These are phyloP conservation scores for Austrolebias charrua DNA, from an alignment of 2,797 vertebrate species.

Conservation along the genomic window DNA sequence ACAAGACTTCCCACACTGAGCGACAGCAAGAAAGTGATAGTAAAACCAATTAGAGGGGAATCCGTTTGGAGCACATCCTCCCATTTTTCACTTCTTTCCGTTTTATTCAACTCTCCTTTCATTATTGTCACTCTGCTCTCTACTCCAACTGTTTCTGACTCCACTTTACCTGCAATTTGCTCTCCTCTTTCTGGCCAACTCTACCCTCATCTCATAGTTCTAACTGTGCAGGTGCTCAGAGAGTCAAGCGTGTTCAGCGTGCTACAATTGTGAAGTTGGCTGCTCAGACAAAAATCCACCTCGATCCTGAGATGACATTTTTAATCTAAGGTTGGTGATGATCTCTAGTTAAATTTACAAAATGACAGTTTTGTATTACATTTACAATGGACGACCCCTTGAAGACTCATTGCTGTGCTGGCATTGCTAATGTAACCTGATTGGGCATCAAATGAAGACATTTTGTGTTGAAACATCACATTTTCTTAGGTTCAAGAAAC, in stretches of 20 bases:
- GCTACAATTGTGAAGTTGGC: background rate
- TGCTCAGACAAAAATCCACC: background rate
- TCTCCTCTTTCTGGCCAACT: constrained; percentile 4
- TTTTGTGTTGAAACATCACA: too few relatives aligned
- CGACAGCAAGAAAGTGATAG: constrained; percentile 16
- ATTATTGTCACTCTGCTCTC: constrained; percentile 40
- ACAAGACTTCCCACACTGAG: constrained; percentile 17
- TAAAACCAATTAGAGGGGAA: constrained; percentile 47
- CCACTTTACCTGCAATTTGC: constrained; percentile 38
- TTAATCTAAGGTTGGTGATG: background rate
- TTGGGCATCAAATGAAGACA: too few relatives aligned
- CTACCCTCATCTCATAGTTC: constrained; percentile 4
- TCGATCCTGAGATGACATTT: background rate
- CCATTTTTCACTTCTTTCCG: background rate
- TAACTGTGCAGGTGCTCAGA: constrained; percentile 2
- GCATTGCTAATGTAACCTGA: too few relatives aligned
- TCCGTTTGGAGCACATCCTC: constrained; percentile 24
- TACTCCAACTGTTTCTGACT: constrained; percentile 21
- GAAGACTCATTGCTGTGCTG: too few relatives aligned
- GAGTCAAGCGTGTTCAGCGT: constrained; percentile 21
- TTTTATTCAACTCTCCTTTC: constrained; percentile 23
- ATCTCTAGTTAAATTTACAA: background rate
- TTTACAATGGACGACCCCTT: too few relatives aligned
- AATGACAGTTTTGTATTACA: background rate
- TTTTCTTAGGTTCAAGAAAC: too few relatives aligned